Percentiles rank a stretch among this genome's conserved stretches.
Evolutionary conservation across 2,888 invertebrate species (phyloP).

Genomic region (Aquatica leii): DNA sequence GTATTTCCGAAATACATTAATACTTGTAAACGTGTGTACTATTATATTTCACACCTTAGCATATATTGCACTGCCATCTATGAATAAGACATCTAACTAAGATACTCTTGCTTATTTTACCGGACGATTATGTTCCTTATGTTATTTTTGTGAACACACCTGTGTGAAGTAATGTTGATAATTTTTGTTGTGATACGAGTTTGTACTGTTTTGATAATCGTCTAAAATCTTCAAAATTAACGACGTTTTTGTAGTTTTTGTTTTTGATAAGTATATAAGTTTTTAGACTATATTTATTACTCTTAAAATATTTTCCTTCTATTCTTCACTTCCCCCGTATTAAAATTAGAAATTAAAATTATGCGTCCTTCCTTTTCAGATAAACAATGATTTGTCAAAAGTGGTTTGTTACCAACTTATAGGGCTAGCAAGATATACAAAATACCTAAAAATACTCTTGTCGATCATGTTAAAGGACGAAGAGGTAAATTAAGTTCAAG

Average conservation of each 20-base stretch:
- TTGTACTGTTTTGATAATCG: conserved; percentile 21
- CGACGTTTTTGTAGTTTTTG: conserved; percentile 23
- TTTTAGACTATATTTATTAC: conserved; percentile 27
- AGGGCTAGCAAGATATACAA: too few relatives aligned
- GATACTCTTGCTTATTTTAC: conserved; percentile 19
- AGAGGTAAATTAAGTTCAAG: conserved; percentile 24
- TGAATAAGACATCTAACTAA: conserved; percentile 24
- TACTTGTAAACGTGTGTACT: too few relatives aligned
- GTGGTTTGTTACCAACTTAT: too few relatives aligned
- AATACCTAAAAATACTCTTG: too few relatives aligned
- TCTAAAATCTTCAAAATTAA: conserved; percentile 22
- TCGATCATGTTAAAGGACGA: too few relatives aligned
- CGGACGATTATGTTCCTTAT: conserved; percentile 18
- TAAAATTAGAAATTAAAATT: too few relatives aligned
- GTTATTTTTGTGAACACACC: conserved; percentile 21
- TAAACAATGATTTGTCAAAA: too few relatives aligned
- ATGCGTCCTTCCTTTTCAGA: too few relatives aligned
- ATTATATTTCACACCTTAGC: too few relatives aligned
- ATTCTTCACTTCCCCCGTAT: too few relatives aligned
- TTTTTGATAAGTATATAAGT: conserved; percentile 28
- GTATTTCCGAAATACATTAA: too few relatives aligned
- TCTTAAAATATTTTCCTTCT: conserved; percentile 20
- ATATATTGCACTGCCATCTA: conserved; percentile 24
- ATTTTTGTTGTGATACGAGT: conserved; percentile 22
- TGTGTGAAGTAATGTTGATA: too few relatives aligned